Conservation (phyloP, 2,888 invertebrate species). For the Agrilus mali region DNA sequence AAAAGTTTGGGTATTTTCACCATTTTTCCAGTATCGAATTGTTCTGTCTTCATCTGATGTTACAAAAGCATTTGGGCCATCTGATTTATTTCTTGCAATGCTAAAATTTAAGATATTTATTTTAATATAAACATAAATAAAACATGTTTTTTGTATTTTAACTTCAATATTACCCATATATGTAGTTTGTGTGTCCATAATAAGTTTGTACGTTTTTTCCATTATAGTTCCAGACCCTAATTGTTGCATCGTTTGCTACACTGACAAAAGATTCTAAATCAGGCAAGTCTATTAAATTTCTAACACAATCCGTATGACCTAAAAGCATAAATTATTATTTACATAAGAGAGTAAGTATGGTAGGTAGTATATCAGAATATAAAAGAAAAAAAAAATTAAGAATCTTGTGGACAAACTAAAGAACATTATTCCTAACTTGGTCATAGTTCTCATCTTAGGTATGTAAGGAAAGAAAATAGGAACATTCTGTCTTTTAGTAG, state of each 20-base stretch:
- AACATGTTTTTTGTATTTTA: too few relatives aligned
- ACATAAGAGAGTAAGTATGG: constrained; percentile 1
- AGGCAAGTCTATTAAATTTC: constrained; percentile 57
- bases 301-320: constrained; percentile 89
- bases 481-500: too few relatives aligned
- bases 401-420: too few relatives aligned
- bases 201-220: constrained; percentile 67
- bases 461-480: too few relatives aligned
- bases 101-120: constrained; percentile 24
- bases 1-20: constrained; percentile 51
- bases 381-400: too few relatives aligned
- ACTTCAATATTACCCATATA: constrained; percentile 43
- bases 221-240: constrained; percentile 70
- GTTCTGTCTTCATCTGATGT: constrained; percentile 84
- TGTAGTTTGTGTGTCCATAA: constrained; percentile 78
- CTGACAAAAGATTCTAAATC: constrained; percentile 69
- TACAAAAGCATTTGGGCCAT: constrained; percentile 52
- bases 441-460: too few relatives aligned
- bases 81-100: constrained; percentile 42
- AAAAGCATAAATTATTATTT: constrained; percentile 17
- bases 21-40: constrained; percentile 65
- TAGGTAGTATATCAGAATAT: too few relatives aligned
- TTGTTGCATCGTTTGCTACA: constrained; percentile 83
- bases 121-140: not conserved
- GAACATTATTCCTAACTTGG: too few relatives aligned